Evolutionary conservation across 1,140 invertebrate genomes (phyloP), one percentile per base, ranked within the genome.

Genomic region (Colletes latitarsis): DNA sequence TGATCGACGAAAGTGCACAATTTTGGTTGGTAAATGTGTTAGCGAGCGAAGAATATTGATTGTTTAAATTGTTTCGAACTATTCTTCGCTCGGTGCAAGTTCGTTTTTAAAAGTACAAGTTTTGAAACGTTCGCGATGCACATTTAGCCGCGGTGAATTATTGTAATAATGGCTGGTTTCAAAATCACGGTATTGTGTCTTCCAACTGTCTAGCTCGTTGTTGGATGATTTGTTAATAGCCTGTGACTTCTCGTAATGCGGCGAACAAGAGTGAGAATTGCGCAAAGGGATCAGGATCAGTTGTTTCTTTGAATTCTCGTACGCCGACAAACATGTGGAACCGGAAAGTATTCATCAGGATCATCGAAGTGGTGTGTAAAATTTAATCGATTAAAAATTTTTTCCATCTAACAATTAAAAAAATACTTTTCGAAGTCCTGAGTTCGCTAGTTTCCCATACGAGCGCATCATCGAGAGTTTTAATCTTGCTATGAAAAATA

Each of bases 331-430:
- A 91, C 77, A 93, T 92, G 92, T 92, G 91, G 90, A 93, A 93
- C 81, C 90, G 91, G 71, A 93, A 93, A 89, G 91, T 94, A 53
- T 89, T 93, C 77, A 90, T 95, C 77, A 94, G 94, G 88, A 89
- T 95, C 53, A 77, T 94, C 62, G 94, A 94, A 92, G 89, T 94
- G 92, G 94, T 94, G 90, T 88, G 94, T 94, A 43, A 21, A 2
- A 67, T 6, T 19, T 8, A 67, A 67, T 66, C 2, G 4, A 6
- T 43, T 43, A 5, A 4, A 43, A 43, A 43, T 43, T 30, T 30
- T 2, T 30, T 30, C 2, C 30, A 30, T 30, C 30, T 2, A 30
- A 30, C 43, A 46, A 46, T 46, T 46, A 46, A 46, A 46, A 46
- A 3, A 46, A 46, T 46, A 46, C 6, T 46, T 46, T 46, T 46